These are phyloP conservation scores for Cricetomys ansorgei DNA, from an alignment of 2,113 vertebrate species.

Conservation along the genomic window DNA sequence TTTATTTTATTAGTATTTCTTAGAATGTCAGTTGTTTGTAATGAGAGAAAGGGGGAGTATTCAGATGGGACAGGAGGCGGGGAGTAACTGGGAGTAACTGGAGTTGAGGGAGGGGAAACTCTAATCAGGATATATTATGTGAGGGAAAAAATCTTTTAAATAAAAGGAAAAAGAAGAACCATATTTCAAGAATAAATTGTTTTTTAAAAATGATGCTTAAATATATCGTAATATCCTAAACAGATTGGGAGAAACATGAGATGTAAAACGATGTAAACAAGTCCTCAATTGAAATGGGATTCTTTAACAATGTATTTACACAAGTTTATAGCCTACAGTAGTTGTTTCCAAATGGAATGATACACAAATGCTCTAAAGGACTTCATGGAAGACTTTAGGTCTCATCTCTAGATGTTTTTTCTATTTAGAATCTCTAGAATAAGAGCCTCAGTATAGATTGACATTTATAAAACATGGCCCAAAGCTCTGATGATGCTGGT, in stretches of 20 bases:
- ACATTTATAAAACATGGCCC: not conserved
- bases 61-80: too few relatives aligned
- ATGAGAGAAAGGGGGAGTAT: too few relatives aligned
- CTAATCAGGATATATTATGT: too few relatives aligned
- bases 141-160: too few relatives aligned
- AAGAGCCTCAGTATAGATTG: not conserved
- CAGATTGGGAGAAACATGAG: not conserved
- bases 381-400: not conserved
- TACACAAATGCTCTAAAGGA: not conserved
- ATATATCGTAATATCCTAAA: not conserved
- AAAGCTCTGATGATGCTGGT: not conserved
- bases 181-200: too few relatives aligned
- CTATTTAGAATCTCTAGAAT: not conserved
- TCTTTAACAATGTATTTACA: not conserved
- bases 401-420: not conserved
- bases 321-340: rapidly evolving
- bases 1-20: too few relatives aligned
- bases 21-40: too few relatives aligned
- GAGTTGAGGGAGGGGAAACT: too few relatives aligned
- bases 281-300: not conserved
- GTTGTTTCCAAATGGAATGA: not conserved
- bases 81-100: too few relatives aligned
- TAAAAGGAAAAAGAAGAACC: not conserved
- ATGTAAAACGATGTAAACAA: not conserved
- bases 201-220: not conserved